These are phyloP conservation scores for Macrocentrus cingulum DNA, from an alignment of 1,140 invertebrate genomes.

Conservation along the genomic window DNA sequence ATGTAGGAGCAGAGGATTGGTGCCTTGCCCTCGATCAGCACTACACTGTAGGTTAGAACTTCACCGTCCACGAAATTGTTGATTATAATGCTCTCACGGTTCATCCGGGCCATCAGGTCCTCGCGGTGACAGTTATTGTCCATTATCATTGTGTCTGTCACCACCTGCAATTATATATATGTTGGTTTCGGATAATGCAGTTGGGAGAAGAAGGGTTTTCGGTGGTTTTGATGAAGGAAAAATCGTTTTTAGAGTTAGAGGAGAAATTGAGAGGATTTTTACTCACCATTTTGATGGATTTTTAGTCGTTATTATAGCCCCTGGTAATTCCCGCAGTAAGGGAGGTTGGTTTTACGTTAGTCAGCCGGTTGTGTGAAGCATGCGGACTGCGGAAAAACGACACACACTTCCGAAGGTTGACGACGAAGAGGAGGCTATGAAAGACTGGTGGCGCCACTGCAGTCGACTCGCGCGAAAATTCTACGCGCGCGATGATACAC, in stretches of 20 bases:
- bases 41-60: conserved; percentile 50
- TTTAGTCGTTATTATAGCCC: too few species aligned
- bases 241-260: too few species aligned
- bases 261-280: too few species aligned
- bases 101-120: conserved; percentile 37
- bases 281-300: too few species aligned
- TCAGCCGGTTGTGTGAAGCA: conserved; percentile 1
- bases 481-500: too few species aligned
- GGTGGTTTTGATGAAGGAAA: too few species aligned
- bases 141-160: conserved; percentile 39
- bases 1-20: conserved; percentile 42
- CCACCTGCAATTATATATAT: conserved; percentile 36
- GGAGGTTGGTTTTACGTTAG: neutral
- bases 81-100: conserved; percentile 44
- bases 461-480: neutral
- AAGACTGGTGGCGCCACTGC: neutral
- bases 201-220: too few species aligned
- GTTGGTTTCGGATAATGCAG: too few species aligned
- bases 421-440: neutral
- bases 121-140: conserved; percentile 39
- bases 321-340: too few species aligned
- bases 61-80: conserved; percentile 51
- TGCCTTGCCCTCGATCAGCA: conserved; percentile 46
- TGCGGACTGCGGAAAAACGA: neutral
- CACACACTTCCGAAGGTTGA: neutral